Base-by-base conservation (phyloP, 1,140 invertebrate species). In the Drosophila suzukii region DNA sequence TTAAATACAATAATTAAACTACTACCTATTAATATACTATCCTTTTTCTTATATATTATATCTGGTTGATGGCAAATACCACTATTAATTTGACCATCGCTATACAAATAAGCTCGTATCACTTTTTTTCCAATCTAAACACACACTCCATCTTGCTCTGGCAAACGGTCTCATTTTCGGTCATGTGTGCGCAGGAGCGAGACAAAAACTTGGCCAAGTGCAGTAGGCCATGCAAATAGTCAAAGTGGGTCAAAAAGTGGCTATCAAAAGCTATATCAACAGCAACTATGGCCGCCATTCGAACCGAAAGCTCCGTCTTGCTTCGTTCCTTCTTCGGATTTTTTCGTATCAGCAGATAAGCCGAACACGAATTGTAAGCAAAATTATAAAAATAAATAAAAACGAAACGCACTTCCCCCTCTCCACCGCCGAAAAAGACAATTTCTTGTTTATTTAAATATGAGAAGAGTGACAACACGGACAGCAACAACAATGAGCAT, bases 161-260 rank as follows among this genome's bases (percentile, higher is more conserved):
- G 34, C 56, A 53, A 68, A 54, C 61, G 58, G 50, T 34, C 39
- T 17, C 38, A 44, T 57, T 73, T 81, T 75, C 39, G 62, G 58
- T 36, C 51, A 38, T 62, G 39, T 63, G 65, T 30, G 56, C n/a
- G 60, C 27, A 10, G n/a, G 60, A 90, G 62, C 49, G 82, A 72
- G 83, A 91, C 74, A 91, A 91, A 91, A 91, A 91, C 73, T 91
- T 91, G 89, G 89, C 81, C 89, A 91, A 91, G 89, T 91, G 89
- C 89, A 91, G 89, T 91, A 91, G 89, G 89, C 89, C 89, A 91
- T 91, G 89, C 89, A 91, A 91, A 91, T 88, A 81, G 78, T 57
- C 73, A 80, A 91, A 91, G 89, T 91, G 81, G 89, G 89, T 91
- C 89, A 91, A 53, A 53, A 53, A 53, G 74, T 84, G 30, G 71